Percentiles rank a stretch among this genome's conserved stretches.
These are phyloP conservation scores for Trichomalopsis sarcophagae DNA, from an alignment of 1,140 invertebrate species.

Conservation along the genomic window DNA sequence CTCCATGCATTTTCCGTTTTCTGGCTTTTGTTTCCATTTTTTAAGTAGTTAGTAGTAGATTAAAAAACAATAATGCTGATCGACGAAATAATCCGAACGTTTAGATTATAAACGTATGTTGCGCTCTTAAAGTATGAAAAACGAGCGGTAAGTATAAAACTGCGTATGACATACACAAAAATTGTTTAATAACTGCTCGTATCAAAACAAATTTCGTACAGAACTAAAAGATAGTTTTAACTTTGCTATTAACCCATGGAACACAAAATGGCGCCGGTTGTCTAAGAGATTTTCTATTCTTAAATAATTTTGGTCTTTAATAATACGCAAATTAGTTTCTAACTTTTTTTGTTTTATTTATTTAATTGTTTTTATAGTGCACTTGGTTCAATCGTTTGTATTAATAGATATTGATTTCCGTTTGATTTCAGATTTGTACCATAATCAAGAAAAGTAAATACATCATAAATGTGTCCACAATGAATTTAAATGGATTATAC, in stretches of 20 bases:
- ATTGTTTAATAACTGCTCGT: neutral
- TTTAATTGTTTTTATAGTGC: neutral
- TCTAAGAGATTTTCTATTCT: neutral
- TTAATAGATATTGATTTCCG: conserved; percentile 38
- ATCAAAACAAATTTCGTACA: conserved; percentile 1
- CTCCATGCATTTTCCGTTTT: conserved; percentile 45
- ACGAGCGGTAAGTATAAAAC: conserved; percentile 50
- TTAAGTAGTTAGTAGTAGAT: conserved; percentile 8
- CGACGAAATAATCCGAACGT: neutral
- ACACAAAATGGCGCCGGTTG: neutral
- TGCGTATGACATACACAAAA: conserved; percentile 21
- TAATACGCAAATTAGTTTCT: conserved; percentile 10
- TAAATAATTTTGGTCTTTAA: neutral
- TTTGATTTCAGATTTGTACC: conserved; percentile 72
- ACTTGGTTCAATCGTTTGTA: neutral
- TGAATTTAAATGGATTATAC: conserved; percentile 67
- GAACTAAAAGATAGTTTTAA: conserved; percentile 6
- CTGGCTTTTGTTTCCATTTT: conserved; percentile 26
- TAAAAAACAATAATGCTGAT: neutral
- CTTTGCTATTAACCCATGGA: neutral
- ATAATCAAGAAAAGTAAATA: conserved; percentile 71
- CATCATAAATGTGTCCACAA: conserved; percentile 69
- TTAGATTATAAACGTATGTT: conserved; percentile 3
- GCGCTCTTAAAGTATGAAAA: neutral
- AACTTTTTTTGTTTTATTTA: conserved; percentile 10